Evolutionary conservation across 2,797 vertebrate species (phyloP).

Genomic region (Eremophila alpestris): DNA sequence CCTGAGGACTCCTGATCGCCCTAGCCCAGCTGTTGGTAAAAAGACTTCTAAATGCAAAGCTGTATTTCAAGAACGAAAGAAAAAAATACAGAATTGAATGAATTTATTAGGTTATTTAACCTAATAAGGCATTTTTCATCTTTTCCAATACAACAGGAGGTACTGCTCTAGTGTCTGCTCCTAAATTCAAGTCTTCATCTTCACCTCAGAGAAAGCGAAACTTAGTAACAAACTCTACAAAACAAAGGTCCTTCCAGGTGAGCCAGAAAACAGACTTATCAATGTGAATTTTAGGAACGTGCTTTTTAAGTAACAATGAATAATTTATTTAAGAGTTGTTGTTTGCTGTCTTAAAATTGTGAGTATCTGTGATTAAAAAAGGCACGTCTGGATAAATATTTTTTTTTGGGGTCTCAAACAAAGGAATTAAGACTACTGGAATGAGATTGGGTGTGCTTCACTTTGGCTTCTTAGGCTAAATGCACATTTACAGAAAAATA

Average conservation of each 20-base stretch:
- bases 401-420: not conserved
- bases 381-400: not conserved
- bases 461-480: not conserved
- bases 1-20: constrained; percentile 80
- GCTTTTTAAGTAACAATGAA: not conserved
- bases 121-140: not conserved
- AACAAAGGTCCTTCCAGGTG: constrained; percentile 61
- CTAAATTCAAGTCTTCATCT: constrained; percentile 67
- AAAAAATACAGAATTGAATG: not conserved
- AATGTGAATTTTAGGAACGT: constrained; percentile 6
- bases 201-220: constrained; percentile 57
- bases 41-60: not conserved
- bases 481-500: not conserved
- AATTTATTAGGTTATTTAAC: not conserved
- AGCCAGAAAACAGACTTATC: not conserved
- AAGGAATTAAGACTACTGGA: not conserved
- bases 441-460: not conserved
- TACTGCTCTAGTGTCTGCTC: constrained; percentile 79
- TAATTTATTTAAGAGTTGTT: not conserved
- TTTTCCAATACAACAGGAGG: constrained; percentile 73
- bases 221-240: constrained; percentile 43
- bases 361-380: not conserved
- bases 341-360: not conserved
- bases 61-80: not conserved
- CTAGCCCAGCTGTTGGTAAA: constrained; percentile 82